Evolutionary conservation across 2,888 invertebrate species (phyloP), one percentile per base, ranked within the genome.

Genomic region (Rhyacophila evoluta): DNA sequence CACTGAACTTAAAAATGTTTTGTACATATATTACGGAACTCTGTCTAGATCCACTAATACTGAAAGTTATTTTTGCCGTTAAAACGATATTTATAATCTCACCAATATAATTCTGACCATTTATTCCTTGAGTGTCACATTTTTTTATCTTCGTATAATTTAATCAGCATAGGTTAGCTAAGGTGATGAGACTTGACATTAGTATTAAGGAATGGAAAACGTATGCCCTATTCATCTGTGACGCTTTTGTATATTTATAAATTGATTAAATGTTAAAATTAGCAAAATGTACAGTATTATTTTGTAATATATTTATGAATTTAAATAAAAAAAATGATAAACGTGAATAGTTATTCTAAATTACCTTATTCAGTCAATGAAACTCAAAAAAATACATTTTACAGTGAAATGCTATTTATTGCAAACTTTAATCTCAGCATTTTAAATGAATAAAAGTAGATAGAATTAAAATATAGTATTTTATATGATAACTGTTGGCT

Each of bases 201-300:
- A 69, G 28, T 69, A 69, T 27, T 69, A 69, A 33, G 28, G 28
- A 28, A 69, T 69, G 6, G 8, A 29, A 69, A 29, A 69, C 55
- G 15, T 55, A 25, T n/a, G 55, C 55, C 55, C 55, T 25, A 25
- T 72, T 70, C 12, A 75, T 12, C 39, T 80, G 75, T 77, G 75
- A 80, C 75, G 80, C 80, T 80, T 77, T 77, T 80, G 70, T 80
- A 80, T 80, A 76, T 80, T 77, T 74, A 77, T 77, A 79, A 76
- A 74, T 33, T 55, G 69, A 69, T 55, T 75, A 12, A 69, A 75
- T 75, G 37, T 41, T 29, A 69, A n/a, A 3, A 29, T 87, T 88
- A 88, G 55, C 87, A 85, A 85, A 74, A 84, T 87, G 89, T 89
- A 89, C 89, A 89, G 89, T 89, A 89, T 89, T 89, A 89, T 89